Percentiles rank a stretch among this genome's conserved stretches.
These are phyloP conservation scores for Pelagia noctiluca DNA, from an alignment of 30 jellyfish, hydroid and myxozoan genomes.

Conservation along the genomic window DNA sequence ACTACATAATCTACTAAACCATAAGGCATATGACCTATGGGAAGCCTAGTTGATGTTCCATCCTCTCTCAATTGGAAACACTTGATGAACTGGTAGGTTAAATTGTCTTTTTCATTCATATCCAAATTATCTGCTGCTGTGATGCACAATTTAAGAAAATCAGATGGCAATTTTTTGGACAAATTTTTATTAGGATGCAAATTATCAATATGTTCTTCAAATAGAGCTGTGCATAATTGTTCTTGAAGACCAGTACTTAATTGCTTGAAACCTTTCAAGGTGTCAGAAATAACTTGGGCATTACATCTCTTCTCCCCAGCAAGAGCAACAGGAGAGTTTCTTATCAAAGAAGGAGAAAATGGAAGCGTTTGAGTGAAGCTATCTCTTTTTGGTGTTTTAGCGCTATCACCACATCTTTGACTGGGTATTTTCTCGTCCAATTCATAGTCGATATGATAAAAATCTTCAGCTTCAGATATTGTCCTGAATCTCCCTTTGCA, in stretches of 20 bases:
- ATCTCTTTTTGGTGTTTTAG: not conserved
- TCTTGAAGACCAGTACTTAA: not conserved
- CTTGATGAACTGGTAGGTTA: not conserved
- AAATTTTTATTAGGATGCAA: no score
- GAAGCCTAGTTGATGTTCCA: not conserved
- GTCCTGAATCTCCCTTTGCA: not conserved
- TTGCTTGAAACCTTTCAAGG: not conserved
- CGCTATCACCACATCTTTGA: not conserved
- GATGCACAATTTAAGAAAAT: no score
- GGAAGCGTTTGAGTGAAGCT: not conserved
- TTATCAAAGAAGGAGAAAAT: not conserved
- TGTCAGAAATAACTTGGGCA: not conserved
- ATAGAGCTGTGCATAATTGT: not conserved
- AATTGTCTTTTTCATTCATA: not conserved
- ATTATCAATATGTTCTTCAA: no score
- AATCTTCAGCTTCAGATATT: not conserved
- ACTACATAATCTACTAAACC: not conserved
- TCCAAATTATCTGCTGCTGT: not conserved
- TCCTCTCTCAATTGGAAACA: not conserved
- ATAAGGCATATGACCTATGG: not conserved
- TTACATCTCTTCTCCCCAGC: no score
- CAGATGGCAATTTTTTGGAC: not conserved
- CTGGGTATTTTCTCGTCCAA: not conserved
- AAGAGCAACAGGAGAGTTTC: no score
- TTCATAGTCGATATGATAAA: not conserved